phyloP scores from a whole-genome alignment of 2,113 vertebrate genomes.

The Dermatemys mawii region DNA sequence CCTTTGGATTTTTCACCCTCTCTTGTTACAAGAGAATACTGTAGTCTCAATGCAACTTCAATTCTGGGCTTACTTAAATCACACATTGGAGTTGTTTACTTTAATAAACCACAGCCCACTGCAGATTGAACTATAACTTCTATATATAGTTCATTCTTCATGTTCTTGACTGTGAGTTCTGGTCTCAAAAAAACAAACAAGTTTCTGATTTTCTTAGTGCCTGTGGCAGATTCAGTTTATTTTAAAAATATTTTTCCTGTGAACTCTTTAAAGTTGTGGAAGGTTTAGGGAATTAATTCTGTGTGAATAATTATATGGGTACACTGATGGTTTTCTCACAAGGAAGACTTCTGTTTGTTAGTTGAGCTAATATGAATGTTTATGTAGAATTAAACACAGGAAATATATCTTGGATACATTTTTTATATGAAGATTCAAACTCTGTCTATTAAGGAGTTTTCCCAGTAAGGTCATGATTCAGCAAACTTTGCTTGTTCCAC shows the following conservation, averaged over 20 bases:
- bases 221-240: not conserved
- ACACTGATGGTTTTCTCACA: no score
- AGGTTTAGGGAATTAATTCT: not conserved
- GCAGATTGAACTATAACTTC: not conserved
- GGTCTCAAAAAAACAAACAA: not conserved
- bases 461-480: not conserved
- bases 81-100: not conserved
- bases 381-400: not conserved
- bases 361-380: not conserved
- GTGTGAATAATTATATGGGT: no score
- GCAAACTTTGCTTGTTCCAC: not conserved
- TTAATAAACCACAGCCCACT: not conserved
- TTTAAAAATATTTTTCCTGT: not conserved
- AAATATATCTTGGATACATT: not conserved
- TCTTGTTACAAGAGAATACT: no score
- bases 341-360: not conserved
- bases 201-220: not conserved
- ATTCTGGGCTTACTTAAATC: accelerated
- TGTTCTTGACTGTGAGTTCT: no score
- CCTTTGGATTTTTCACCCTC: not conserved
- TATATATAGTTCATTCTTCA: not conserved
- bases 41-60: accelerated
- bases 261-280: not conserved
- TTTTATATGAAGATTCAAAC: not conserved
- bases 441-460: accelerated